Base-by-base conservation (phyloP, 2,888 invertebrate genomes). In the Alentia gelatinosa region DNA sequence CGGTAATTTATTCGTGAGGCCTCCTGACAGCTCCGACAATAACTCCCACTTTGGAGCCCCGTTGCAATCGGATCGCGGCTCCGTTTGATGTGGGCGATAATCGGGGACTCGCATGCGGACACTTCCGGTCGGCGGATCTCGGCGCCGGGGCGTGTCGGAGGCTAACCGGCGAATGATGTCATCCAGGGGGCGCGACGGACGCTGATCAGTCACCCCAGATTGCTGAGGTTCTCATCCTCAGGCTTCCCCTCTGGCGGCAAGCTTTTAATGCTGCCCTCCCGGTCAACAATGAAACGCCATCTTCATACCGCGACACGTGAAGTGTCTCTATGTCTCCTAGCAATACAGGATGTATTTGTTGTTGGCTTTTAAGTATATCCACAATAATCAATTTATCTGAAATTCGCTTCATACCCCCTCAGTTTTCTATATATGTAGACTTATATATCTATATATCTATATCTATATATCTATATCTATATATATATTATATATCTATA, bases 61-160 rank as follows among this genome's bases (percentile, higher is more conserved):
- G 79, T 12, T 39, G 37, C n/a, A 35, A 79, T 35, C 79, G 23
- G 79, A 39, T 79, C 19, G 79, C 37, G 79, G 37, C 37, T 26
- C 37, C 3, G 79, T 79, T 39, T 79, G 79, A 79, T 79, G 79
- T 79, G 79, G 79, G 37, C 79, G 79, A 79, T 79, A 79, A 79
- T 79, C 79, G 79, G 37, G 23, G 37, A 79, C 79, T 79, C 39
- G 79, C 79, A 79, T 79, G 79, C 37, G 39, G 79, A 23, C 39
- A 79, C 79, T 79, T 79, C 79, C 79, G 79, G 79, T 4, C 5
- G 12, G 68, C n/a, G 68, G 37, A 37, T 35, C 79, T 19, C n/a
- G 79, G 3, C 23, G 35, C 37, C 23, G n/a, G 39, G 37, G 79
- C 79, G 37, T 35, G 37, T 19, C 37, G 37, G 79, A n/a, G 12